Percentiles rank a stretch among this genome's conserved stretches.
phyloP scores from a whole-genome alignment of 2,113 vertebrate genomes.

The Cavia porcellus region DNA sequence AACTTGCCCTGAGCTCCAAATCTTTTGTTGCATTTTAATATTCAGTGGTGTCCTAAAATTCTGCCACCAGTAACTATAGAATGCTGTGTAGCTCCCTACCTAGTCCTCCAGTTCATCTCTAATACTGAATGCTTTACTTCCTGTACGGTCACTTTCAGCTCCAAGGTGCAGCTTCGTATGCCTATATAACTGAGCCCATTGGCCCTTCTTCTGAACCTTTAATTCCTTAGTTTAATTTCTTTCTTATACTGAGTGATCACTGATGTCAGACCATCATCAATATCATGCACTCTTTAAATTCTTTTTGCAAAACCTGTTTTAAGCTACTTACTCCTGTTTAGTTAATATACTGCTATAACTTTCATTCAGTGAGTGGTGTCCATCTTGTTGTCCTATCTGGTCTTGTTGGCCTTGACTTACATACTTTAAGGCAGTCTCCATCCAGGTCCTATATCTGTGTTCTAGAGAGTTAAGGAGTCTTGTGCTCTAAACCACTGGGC shows the following conservation, averaged over 20 bases:
- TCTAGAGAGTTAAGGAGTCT: neutral
- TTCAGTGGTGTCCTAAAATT: neutral
- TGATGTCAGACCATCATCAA: neutral
- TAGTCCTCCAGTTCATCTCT: neutral
- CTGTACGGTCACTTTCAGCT: neutral
- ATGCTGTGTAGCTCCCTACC: neutral
- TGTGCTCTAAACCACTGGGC: neutral
- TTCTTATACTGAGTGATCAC: neutral
- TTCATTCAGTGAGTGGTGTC: neutral
- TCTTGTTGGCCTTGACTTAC: neutral
- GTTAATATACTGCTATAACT: neutral
- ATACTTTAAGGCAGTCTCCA: no score
- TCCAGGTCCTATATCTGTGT: neutral
- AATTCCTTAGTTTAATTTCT: neutral
- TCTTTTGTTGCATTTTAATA: neutral
- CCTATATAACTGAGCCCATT: no score
- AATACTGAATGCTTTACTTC: accelerated
- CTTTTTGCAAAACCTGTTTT: neutral
- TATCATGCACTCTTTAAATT: neutral
- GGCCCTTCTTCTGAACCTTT: neutral
- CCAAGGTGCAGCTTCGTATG: neutral
- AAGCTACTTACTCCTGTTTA: neutral
- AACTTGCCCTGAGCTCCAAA: neutral
- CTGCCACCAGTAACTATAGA: accelerated
- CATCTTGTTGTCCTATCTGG: no score